phyloP scores from a whole-genome alignment of 2,797 vertebrate genomes.

The Telmatherina bonti region DNA sequence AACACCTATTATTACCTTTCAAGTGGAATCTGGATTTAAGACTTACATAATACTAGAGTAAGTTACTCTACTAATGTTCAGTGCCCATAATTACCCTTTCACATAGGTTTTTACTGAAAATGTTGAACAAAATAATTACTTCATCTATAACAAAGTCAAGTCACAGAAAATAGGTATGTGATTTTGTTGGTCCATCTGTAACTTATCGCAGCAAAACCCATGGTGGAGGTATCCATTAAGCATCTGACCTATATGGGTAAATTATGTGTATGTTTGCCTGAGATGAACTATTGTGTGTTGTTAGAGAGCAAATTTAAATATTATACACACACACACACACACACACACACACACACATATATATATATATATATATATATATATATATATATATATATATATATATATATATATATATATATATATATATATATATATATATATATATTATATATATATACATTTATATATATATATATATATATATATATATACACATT shows the following conservation, averaged over 20 bases:
- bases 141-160: not conserved
- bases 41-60: conserved; percentile 2
- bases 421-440: too few species aligned
- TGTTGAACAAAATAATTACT: not conserved
- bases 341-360: too few species aligned
- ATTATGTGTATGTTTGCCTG: not conserved
- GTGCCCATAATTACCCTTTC: not conserved
- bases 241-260: not conserved
- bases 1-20: conserved; percentile 7
- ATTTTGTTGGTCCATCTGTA: not conserved
- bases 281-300: not conserved
- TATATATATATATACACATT: too few species aligned
- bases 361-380: too few species aligned
- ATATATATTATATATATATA: too few species aligned
- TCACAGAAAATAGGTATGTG: not conserved
- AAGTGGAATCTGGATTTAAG: conserved; percentile 5
- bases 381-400: too few species aligned
- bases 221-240: not conserved
- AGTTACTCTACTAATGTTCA: not conserved
- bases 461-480: too few species aligned
- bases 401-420: too few species aligned
- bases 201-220: not conserved
- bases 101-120: not conserved
- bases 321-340: too few species aligned
- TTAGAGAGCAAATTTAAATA: conserved; percentile 4